Base-by-base conservation (phyloP, 2,888 invertebrate species). In the Tachina grossa region DNA sequence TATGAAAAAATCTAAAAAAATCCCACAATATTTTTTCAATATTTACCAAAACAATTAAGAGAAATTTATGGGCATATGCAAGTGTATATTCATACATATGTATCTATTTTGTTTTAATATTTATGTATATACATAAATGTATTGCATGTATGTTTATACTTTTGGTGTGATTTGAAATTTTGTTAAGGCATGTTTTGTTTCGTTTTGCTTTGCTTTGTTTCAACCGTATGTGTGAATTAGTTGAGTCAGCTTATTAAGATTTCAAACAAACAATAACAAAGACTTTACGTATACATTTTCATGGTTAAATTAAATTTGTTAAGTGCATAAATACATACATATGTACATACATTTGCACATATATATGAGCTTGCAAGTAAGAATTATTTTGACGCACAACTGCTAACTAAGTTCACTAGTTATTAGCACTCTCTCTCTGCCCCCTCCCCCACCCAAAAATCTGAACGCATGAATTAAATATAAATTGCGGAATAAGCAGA, bases 331-430 rank as follows among this genome's bases (percentile, higher is more conserved):
- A 45, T 47, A 16, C 31, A 31, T 31, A 31, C 31, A 2, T 9
- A 57, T 1, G n/a, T 14, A 19, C 41, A 83, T 61, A 71, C 43
- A 55, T 31, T n/a, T n/a, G n/a, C n/a, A 31, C 31, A 31, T 31
- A 31, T 0, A 4, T 31, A 6, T 31, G 1, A 31, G 31, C 31
- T 6, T 5, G 31, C 31, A 31, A 31, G 31, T 31, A 31, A 6
- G 31, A 31, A 31, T 31, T 31, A 69, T 85, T 86, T 87, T 87
- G 83, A 87, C 85, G 68, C 9, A 8, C 47, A 83, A 83, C 61
- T 76, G 87, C 80, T 84, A 87, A 87, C 80, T 69, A 74, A 43
- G 43, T 71, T 49, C 59, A 74, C 8, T 5, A 63, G 68, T 41
- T 63, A 43, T 51, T 22, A 55, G 41, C 16, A 47, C 31, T 31